Conservation (phyloP, 2,113 vertebrate species). For the Microtus ochrogaster region DNA sequence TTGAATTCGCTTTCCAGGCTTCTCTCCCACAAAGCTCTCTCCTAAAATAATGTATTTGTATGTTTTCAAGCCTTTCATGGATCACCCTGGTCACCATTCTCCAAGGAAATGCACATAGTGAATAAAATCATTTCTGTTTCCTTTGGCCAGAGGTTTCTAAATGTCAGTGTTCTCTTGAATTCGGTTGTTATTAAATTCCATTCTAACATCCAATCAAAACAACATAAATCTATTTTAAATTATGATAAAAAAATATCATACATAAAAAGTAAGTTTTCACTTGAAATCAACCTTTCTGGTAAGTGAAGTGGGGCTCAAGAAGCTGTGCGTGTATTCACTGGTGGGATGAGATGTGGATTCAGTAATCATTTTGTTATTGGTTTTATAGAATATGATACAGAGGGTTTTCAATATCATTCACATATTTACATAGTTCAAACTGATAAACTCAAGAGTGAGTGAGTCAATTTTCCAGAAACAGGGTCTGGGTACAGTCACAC, state of each 20-base stretch:
- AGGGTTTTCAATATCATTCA: not conserved
- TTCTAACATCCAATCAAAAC: not conserved
- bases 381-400: not conserved
- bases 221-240: constrained; percentile 7
- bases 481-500: not conserved
- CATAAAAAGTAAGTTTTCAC: not conserved
- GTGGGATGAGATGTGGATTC: not conserved
- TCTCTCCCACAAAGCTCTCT: not conserved
- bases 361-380: not conserved
- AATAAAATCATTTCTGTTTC: constrained; percentile 30
- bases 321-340: not conserved
- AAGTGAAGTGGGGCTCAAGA: not conserved
- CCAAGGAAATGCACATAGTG: not conserved
- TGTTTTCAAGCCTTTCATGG: not conserved
- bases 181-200: constrained; percentile 6
- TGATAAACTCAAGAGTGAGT: not conserved
- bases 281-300: constrained; percentile 4
- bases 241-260: not conserved
- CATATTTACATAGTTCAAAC: not conserved
- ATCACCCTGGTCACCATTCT: not conserved
- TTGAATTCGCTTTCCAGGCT: not conserved
- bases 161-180: not conserved
- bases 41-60: not conserved
- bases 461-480: not conserved
- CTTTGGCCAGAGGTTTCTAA: not conserved